Evolutionary conservation across 2,797 vertebrate genomes (phyloP), one percentile per base, ranked within the genome.

Genomic region (Scarus forsteni): DNA sequence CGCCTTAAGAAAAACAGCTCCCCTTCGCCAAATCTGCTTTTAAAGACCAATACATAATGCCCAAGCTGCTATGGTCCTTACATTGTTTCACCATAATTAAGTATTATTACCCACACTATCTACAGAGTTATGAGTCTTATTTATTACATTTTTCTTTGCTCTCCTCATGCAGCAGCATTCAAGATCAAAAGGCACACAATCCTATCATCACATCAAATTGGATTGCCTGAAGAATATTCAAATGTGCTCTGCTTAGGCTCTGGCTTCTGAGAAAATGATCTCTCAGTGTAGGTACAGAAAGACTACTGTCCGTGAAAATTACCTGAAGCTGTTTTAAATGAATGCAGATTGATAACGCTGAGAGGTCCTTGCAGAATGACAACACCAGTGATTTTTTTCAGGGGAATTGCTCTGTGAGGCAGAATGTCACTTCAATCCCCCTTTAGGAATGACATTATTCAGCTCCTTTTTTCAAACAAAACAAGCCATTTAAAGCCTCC

Each of bases 161-260:
- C 27, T 27, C 27, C 53, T 68, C 76, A 63, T 69, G 57, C 40
- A 45, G 63, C 58, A 65, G 57, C 57, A 18, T 58, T 50, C 0
- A 2, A 81, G 46, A 85, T 86, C 58, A 73, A 80, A 73, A 82
- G 67, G 61, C 35, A 8, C 9, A 60, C 52, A 43, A 52, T 60
- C 44, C 61, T 55, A 65, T 80, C 75, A 49, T 64, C 12, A 44
- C 34, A 71, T 78, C 64, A 70, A 58, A 80, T 19, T 58, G 66
- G 61, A 36, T 10, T 4, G 48, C 58, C 52, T 16, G 27, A 56
- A 68, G 57, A 56, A 52, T 46, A 75, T 55, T 48, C 35, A 45
- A 52, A 68, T 18, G 46, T n/a, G 43, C 55, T 75, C 56, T 34
- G 54, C 42, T 67, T 66, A 15, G 10, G 64, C 52, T 53, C 67